These are phyloP conservation scores for Copidosoma aretas DNA, from an alignment of 2,888 invertebrate species.

Conservation along the genomic window DNA sequence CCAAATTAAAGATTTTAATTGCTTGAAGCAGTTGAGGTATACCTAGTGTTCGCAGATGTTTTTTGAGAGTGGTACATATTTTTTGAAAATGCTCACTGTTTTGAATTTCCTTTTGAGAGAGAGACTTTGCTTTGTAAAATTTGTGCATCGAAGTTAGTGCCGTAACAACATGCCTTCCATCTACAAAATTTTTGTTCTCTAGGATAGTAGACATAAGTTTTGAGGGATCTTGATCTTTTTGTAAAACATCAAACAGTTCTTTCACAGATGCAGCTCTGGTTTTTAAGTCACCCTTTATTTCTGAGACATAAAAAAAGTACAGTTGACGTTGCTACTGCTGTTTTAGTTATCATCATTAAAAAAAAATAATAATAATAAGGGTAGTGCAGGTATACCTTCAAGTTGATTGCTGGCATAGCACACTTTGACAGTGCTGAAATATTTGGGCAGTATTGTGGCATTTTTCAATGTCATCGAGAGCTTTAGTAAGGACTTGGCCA, in stretches of 20 bases:
- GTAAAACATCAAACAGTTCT: constrained; percentile 6
- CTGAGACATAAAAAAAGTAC: constrained; percentile 4
- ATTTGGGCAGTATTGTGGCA: constrained; percentile 4
- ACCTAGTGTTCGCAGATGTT: constrained; percentile 18
- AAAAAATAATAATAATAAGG: too few relatives aligned
- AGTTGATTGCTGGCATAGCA: not conserved
- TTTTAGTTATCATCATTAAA: not conserved
- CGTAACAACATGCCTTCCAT: constrained; percentile 17
- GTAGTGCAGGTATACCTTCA: constrained; percentile 27
- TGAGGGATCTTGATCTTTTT: not conserved
- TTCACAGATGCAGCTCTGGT: not conserved
- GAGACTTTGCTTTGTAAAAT: constrained; percentile 15
- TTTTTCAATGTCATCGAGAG: constrained; percentile 10
- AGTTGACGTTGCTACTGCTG: not conserved
- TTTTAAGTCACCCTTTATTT: not conserved
- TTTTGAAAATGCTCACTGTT: constrained; percentile 12
- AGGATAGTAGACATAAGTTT: not conserved
- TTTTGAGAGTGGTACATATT: constrained; percentile 14
- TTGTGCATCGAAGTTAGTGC: constrained; percentile 22
- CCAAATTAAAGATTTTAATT: constrained; percentile 21
- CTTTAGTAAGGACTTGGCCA: constrained; percentile 16
- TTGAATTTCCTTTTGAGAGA: not conserved
- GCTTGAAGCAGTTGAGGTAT: constrained; percentile 8
- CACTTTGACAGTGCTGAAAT: not conserved
- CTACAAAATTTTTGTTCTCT: constrained; percentile 21